Evolutionary conservation across 2,888 invertebrate species (phyloP).

Genomic region (Rhamnusium bicolor): DNA sequence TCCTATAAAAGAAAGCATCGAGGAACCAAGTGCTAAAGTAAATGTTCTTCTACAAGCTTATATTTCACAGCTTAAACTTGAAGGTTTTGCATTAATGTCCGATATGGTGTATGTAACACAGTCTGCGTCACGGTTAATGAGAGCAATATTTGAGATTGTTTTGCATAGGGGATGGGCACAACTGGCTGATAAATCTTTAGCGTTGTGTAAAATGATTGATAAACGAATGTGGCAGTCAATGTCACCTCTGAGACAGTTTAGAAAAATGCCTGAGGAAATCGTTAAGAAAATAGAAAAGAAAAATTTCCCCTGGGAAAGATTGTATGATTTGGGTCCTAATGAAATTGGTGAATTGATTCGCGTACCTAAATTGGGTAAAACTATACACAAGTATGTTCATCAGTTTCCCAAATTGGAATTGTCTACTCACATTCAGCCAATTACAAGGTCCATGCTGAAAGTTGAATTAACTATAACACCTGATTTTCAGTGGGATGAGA

Average conservation of each 20-base stretch:
- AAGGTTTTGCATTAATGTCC: conserved; percentile 98
- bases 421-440: conserved; percentile 97
- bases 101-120: conserved; percentile 99
- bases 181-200: conserved; percentile 94
- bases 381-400: conserved; percentile 95
- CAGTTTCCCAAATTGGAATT: conserved; percentile 97
- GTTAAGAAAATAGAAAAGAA: conserved; percentile 99
- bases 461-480: conserved; percentile 98
- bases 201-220: conserved; percentile 99
- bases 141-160: conserved; percentile 98
- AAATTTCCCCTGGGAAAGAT: conserved; percentile 92
- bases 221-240: conserved; percentile 99
- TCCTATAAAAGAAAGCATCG: conserved; percentile 98
- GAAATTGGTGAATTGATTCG: conserved; percentile 96
- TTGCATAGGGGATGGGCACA: conserved; percentile 94
- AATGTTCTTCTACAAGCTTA: conserved; percentile 97
- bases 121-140: conserved; percentile 93
- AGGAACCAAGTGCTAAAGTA: conserved; percentile 97
- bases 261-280: conserved; percentile 97
- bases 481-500: conserved; percentile 99
- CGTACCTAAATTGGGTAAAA: conserved; percentile 93
- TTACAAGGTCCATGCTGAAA: conserved; percentile 92
- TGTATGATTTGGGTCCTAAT: conserved; percentile 96
- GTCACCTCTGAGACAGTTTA: conserved; percentile 97
- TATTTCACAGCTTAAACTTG: conserved; percentile 97